Percentiles rank a stretch among this genome's conserved stretches.
These are phyloP conservation scores for Carlito syrichta DNA, from an alignment of 2,113 vertebrate species.

Conservation along the genomic window DNA sequence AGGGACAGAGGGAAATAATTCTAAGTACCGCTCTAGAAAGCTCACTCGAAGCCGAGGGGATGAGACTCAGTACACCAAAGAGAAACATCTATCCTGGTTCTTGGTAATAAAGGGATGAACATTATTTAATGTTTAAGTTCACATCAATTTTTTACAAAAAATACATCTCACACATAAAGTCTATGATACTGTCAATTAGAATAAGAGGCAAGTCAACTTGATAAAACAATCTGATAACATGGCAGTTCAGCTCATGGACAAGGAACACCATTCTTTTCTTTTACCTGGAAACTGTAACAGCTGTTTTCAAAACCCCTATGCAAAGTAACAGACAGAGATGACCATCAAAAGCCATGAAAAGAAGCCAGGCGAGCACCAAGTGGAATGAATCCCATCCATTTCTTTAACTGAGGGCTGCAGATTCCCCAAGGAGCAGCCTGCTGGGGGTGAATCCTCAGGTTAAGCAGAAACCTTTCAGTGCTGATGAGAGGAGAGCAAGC, in stretches of 20 bases:
- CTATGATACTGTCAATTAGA: neutral
- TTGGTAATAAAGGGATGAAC: accelerated
- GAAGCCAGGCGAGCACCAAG: neutral
- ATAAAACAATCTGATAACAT: neutral
- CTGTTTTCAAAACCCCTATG: neutral
- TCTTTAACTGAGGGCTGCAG: neutral
- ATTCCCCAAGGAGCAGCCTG: neutral
- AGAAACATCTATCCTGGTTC: accelerated
- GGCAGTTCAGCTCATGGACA: neutral
- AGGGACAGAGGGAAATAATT: accelerated
- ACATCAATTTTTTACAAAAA: neutral
- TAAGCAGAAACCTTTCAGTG: neutral
- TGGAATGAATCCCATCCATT: accelerated
- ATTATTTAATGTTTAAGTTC: no score
- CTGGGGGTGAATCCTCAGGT: neutral
- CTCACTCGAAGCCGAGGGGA: accelerated
- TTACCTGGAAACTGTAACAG: neutral
- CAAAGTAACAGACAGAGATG: accelerated
- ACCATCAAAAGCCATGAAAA: neutral
- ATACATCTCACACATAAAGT: no score
- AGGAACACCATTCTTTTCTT: neutral
- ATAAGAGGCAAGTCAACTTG: neutral
- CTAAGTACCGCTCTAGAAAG: neutral
- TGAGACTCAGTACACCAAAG: neutral
- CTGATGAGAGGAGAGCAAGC: accelerated